Conservation (phyloP, 2,888 invertebrate species). For the Cheilosia vulpina region DNA sequence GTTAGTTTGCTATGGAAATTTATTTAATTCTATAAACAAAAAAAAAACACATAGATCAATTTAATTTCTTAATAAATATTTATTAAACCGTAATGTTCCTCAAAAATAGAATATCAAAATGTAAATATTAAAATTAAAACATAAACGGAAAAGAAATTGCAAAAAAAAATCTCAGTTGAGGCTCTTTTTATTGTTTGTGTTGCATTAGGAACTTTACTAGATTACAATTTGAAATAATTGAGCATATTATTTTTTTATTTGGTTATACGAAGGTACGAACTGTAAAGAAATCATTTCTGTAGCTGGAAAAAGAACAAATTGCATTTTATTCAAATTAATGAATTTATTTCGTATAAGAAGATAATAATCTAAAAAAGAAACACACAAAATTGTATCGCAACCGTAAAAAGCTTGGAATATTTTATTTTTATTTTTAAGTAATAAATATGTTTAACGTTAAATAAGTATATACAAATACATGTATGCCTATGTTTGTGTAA, state of each 20-base stretch:
- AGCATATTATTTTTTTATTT: slow-evolving; percentile 27
- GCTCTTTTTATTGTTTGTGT: slow-evolving; percentile 13
- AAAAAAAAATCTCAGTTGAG: slow-evolving; percentile 20
- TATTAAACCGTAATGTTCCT: slow-evolving; percentile 71
- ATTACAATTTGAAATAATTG: slow-evolving; percentile 19
- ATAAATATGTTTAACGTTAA: slow-evolving; percentile 50
- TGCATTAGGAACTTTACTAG: slow-evolving; percentile 21
- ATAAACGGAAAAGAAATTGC: neutral
- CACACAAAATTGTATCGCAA: slow-evolving; percentile 49
- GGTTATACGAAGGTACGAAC: slow-evolving; percentile 54
- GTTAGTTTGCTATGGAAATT: neutral
- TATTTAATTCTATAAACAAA: slow-evolving; percentile 8
- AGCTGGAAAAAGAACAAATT: slow-evolving; percentile 67
- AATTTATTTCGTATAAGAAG: slow-evolving; percentile 62
- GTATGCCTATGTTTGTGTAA: slow-evolving; percentile 66
- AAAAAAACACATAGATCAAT: slow-evolving; percentile 14
- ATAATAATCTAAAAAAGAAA: slow-evolving; percentile 14
- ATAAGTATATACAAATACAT: slow-evolving; percentile 27
- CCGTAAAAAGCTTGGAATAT: slow-evolving; percentile 37
- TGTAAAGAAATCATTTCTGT: slow-evolving; percentile 80
- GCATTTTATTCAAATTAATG: slow-evolving; percentile 29
- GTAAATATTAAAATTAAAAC: slow-evolving; percentile 42
- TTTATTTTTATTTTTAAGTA: slow-evolving; percentile 58
- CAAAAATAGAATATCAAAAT: slow-evolving; percentile 53
- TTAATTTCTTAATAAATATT: slow-evolving; percentile 48